Percentiles rank a stretch among this genome's conserved stretches.
Conservation (phyloP, 1,140 invertebrate species). For the Olivierus martensii region DNA sequence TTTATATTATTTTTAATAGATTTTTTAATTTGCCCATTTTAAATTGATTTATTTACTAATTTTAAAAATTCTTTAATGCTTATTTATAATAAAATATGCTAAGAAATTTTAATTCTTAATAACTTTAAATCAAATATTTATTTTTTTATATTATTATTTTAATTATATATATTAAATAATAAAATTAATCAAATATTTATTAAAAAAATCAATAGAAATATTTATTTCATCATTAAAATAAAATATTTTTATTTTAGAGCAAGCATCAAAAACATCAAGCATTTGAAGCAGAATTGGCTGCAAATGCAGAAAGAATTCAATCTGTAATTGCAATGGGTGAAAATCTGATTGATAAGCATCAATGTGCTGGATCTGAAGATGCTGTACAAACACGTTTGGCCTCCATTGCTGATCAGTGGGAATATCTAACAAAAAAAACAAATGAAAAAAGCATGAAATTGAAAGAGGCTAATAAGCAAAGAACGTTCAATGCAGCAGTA, state of each 20-base stretch:
- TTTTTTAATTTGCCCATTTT: too few species aligned
- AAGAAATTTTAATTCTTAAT: too few species aligned
- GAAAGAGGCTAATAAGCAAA: slow-evolving; percentile 97
- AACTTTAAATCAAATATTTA: too few species aligned
- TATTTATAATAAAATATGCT: too few species aligned
- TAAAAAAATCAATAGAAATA: slow-evolving; percentile 95
- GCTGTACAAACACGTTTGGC: slow-evolving; percentile 78
- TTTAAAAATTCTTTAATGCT: too few species aligned
- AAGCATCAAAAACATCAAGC: slow-evolving; percentile 99
- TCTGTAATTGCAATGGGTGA: slow-evolving; percentile 90
- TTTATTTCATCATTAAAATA: too few species aligned
- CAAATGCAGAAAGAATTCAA: slow-evolving; percentile 95
- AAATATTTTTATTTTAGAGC: slow-evolving; percentile 18
- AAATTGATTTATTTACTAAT: too few species aligned
- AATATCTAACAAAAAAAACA: slow-evolving; percentile 92
- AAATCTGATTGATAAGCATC: slow-evolving; percentile 83
- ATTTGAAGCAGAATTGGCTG: slow-evolving; percentile 95
- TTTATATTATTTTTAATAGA: too few species aligned
- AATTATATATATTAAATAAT: too few species aligned
- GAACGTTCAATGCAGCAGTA: slow-evolving; percentile 97
- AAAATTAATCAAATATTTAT: too few species aligned
- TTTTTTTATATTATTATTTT: too few species aligned
- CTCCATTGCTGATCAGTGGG: slow-evolving; percentile 97
- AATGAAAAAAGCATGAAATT: slow-evolving; percentile 91
- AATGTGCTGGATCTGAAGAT: slow-evolving; percentile 74